These are phyloP conservation scores for Dorcus parallelipipedus DNA, from an alignment of 2,888 invertebrate species.

Conservation along the genomic window DNA sequence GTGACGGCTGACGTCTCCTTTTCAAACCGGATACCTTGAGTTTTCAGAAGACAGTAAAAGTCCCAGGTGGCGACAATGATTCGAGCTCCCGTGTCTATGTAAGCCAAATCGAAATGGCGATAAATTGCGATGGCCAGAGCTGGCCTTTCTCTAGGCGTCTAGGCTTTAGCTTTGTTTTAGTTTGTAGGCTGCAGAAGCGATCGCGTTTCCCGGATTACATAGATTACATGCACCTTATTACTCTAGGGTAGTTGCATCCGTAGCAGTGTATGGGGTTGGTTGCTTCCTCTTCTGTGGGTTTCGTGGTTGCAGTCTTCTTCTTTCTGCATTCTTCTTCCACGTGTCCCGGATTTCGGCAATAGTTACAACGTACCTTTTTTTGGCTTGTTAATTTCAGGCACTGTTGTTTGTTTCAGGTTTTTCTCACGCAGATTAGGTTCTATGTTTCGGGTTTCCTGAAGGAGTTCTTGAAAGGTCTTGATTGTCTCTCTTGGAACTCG, in stretches of 20 bases:
- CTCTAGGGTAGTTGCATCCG: conserved; percentile 25
- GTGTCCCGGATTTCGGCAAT: conserved; percentile 1
- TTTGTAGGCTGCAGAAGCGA: not conserved
- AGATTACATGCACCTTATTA: conserved; percentile 20
- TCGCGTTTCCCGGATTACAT: conserved; percentile 1
- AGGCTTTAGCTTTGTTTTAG: not conserved
- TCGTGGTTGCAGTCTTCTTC: not conserved
- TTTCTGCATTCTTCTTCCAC: not conserved
- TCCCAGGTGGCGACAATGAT: too few relatives aligned
- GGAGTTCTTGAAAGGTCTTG: conserved; percentile 3
- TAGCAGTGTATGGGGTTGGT: too few relatives aligned
- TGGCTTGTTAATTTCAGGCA: not conserved
- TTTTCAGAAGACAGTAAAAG: conserved; percentile 8
- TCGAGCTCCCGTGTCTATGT: conserved; percentile 1
- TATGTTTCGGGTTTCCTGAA: not conserved
- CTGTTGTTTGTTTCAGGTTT: too few relatives aligned
- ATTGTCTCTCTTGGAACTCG: conserved; percentile 1
- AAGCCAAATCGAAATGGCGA: not conserved
- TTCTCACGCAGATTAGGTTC: too few relatives aligned
- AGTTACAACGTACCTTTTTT: not conserved
- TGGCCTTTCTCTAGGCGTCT: not conserved
- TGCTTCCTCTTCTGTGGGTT: not conserved
- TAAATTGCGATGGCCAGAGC: not conserved
- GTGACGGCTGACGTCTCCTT: conserved; percentile 13
- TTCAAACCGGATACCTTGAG: not conserved